Conservation (phyloP, 2,797 vertebrate species). For the Xenopus petersii region DNA sequence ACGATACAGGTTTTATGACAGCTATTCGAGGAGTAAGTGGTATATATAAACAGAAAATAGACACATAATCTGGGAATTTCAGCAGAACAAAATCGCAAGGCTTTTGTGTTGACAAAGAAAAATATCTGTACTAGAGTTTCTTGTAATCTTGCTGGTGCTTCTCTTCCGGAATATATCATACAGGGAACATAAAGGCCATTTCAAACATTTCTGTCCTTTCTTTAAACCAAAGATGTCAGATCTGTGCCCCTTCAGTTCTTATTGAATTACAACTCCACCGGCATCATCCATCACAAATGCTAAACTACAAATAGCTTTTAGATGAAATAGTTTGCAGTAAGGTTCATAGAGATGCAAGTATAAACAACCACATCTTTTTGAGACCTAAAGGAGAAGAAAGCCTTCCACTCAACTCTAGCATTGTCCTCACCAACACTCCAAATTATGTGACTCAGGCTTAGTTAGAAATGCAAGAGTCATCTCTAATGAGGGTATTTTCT, state of each 20-base stretch:
- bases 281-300: too few species aligned
- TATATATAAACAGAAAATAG: slow-evolving; percentile 10
- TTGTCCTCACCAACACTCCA: too few species aligned
- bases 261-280: not conserved
- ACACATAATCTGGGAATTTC: not conserved
- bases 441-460: too few species aligned
- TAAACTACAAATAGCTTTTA: too few species aligned
- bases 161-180: not conserved
- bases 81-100: not conserved
- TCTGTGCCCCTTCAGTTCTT: not conserved
- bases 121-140: not conserved
- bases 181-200: not conserved
- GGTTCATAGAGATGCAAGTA: too few species aligned
- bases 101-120: slow-evolving; percentile 4
- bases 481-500: too few species aligned
- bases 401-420: too few species aligned
- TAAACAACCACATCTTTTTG: too few species aligned
- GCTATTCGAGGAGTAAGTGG: slow-evolving; percentile 1
- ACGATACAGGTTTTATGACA: not conserved
- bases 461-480: too few species aligned
- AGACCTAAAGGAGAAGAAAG: too few species aligned
- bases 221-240: not conserved
- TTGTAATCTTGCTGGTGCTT: not conserved
- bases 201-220: not conserved
- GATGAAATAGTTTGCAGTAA: too few species aligned